These are phyloP conservation scores for Etia nguti DNA, from an alignment of 2,113 vertebrate genomes.

Conservation along the genomic window DNA sequence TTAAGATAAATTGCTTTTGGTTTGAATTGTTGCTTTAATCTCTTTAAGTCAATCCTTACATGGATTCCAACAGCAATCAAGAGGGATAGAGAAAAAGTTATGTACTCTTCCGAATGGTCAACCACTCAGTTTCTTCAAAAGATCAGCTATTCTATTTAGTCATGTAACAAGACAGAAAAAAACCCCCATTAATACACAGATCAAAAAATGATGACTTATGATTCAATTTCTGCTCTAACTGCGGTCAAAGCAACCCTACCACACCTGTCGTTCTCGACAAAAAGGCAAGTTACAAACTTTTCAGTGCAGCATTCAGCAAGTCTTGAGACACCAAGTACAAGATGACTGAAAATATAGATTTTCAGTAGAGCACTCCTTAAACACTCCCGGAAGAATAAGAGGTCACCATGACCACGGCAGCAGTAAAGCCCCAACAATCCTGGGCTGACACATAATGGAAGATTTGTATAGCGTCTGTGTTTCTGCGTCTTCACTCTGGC, in stretches of 20 bases:
- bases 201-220: not conserved
- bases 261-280: not conserved
- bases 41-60: accelerated
- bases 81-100: not conserved
- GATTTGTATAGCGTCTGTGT: not conserved
- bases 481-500: not conserved
- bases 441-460: not conserved
- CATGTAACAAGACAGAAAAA: not conserved
- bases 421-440: not conserved
- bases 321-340: not conserved
- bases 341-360: not conserved
- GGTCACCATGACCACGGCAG: not conserved
- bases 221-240: not conserved
- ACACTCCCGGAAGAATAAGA: not conserved
- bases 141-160: not conserved
- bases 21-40: not conserved
- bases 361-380: not conserved
- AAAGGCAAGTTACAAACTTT: not conserved
- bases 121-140: not conserved
- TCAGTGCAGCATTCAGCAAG: not conserved
- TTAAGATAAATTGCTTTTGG: not conserved
- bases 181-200: accelerated
- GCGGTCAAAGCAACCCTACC: not conserved
- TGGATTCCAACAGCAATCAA: not conserved
- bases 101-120: not conserved